phyloP scores from a whole-genome alignment of 2,797 vertebrate genomes.

The Periparus ater region DNA sequence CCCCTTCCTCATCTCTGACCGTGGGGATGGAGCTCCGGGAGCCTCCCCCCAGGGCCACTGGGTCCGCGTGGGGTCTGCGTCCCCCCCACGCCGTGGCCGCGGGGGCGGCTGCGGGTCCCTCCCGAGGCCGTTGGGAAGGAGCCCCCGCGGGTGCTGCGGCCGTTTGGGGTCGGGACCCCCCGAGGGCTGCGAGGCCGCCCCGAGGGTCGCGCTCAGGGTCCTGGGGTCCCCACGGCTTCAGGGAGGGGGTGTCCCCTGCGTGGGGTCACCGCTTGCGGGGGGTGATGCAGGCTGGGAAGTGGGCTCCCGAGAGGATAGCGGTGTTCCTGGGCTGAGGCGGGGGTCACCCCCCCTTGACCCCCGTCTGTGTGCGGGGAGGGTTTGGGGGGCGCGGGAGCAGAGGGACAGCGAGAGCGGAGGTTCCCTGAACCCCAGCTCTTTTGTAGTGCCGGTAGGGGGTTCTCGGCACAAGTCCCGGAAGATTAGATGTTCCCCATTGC shows the following conservation, averaged over 20 bases:
- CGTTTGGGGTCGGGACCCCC: not conserved
- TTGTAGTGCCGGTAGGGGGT: not conserved
- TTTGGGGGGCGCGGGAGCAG: not conserved
- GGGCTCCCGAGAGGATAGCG: not conserved
- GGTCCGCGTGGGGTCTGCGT: not conserved
- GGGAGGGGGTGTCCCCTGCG: not conserved
- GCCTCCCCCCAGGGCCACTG: no score
- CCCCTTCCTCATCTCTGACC: not conserved
- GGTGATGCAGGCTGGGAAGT: not conserved
- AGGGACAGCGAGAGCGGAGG: not conserved
- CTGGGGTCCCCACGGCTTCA: not conserved
- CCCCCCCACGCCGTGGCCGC: not conserved
- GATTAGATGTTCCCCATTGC: slow-evolving; percentile 7
- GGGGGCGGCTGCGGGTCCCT: not conserved
- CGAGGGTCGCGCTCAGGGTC: not conserved
- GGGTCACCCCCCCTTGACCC: not conserved
- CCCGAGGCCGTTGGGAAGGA: not conserved
- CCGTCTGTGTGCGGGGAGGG: no score
- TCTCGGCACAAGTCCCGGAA: slow-evolving; percentile 41
- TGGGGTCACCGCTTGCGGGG: not conserved
- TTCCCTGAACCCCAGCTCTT: not conserved
- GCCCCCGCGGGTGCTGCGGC: not conserved
- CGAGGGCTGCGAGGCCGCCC: not conserved
- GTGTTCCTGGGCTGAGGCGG: not conserved
- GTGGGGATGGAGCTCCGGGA: not conserved